Base-by-base conservation (phyloP, 2,797 vertebrate genomes). In the Acrocephalus scirpaceus region DNA sequence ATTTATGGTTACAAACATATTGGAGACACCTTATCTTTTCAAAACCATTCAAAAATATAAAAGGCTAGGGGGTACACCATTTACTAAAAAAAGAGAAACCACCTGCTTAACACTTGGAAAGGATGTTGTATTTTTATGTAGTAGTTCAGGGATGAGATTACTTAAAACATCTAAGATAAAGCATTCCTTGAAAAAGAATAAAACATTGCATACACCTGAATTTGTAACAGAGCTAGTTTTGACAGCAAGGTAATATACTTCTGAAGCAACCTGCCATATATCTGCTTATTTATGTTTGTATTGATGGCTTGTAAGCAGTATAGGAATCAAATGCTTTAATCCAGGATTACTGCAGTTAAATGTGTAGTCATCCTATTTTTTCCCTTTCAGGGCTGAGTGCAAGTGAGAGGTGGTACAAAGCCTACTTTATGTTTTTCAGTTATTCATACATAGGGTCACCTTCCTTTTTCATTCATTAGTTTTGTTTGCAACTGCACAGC, bases 161-260 rank as follows among this genome's bases (percentile, higher is more conserved):
- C 34, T 53, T 80, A 69, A 76, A 94, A 76, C 29, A 25, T n/a
- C 30, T 44, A 51, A 69, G 34, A 87, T 57, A 79, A 92, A 91
- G 19, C 56, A 13, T 67, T 56, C 25, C 34, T 85, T 93, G 57
- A 78, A 64, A 82, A 85, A 82, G 40, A 93, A 42, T 53, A 51
- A 70, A 92, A 53, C 18, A 42, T 23, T 32, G 9, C 20, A 38
- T 72, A 22, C 34, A 88, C 22, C 48, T 65, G 58, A 82, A 78
- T 91, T 90, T 89, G 42, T 88, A 83, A 62, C 38, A 77, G 30
- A 69, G 45, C 19, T 85, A 65, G 61, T 92, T 96, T 93, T 95
- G 79, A 86, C 85, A 86, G 75, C 11, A 1, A 54, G 67, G 57
- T 79, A 87, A 77, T 61, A 77, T 5, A 54, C 16, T 88, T 89